Percentiles rank a stretch among this genome's conserved stretches.
phyloP scores from a whole-genome alignment of 2,888 invertebrate genomes.

The Mylabris sibirica region DNA sequence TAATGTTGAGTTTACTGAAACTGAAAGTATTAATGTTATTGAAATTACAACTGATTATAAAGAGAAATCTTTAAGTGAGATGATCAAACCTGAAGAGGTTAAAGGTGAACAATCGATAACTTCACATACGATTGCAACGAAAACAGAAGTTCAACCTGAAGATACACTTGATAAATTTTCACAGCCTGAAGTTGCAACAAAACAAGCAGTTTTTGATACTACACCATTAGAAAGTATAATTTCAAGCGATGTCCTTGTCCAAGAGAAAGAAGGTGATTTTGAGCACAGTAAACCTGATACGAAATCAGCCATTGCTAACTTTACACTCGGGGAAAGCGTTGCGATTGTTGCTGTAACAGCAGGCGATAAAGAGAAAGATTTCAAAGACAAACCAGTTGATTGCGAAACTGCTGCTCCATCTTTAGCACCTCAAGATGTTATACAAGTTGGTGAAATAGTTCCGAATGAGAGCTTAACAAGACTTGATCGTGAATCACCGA shows the following conservation, averaged over 20 bases:
- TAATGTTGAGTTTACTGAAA: conserved; percentile 64
- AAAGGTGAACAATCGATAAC: conserved; percentile 66
- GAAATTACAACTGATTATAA: conserved; percentile 64
- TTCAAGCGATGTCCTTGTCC: conserved; percentile 65
- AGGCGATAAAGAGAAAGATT: conserved; percentile 66
- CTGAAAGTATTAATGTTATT: conserved; percentile 68
- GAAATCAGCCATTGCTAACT: conserved; percentile 62
- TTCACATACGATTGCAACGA: conserved; percentile 67
- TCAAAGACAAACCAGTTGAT: conserved; percentile 54
- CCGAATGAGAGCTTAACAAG: conserved; percentile 65
- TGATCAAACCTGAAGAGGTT: conserved; percentile 58
- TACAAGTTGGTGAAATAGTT: conserved; percentile 66
- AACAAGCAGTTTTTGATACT: conserved; percentile 44
- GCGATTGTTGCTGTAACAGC: conserved; percentile 66
- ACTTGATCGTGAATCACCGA: conserved; percentile 59
- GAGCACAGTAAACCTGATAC: conserved; percentile 59
- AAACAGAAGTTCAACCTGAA: conserved; percentile 65
- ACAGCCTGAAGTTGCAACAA: conserved; percentile 36
- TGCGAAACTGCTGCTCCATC: conserved; percentile 39
- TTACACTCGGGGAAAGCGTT: conserved; percentile 66
- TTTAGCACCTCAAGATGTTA: conserved; percentile 62
- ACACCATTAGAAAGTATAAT: conserved; percentile 66
- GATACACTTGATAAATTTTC: conserved; percentile 53
- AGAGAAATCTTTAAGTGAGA: conserved; percentile 62
- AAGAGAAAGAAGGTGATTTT: conserved; percentile 68